Percentiles rank a stretch among this genome's conserved stretches.
Evolutionary conservation across 2,888 invertebrate species (phyloP).

Genomic region (Lumbricus terrestris): DNA sequence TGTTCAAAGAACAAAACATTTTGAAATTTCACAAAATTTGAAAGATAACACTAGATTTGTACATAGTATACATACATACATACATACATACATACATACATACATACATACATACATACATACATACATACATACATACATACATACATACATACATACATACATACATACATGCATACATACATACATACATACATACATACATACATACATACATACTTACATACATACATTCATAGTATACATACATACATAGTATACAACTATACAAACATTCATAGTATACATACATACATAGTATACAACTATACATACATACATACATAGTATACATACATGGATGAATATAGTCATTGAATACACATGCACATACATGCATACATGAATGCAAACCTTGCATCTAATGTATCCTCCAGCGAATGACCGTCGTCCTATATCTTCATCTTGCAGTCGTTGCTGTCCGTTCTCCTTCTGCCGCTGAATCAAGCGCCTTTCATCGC

Average conservation of each 20-base stretch:
- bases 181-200: slow-evolving; percentile 18
- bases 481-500: not conserved
- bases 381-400: not conserved
- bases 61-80: not conserved
- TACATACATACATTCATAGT: not conserved
- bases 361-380: not conserved
- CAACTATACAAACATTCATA: not conserved
- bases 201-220: slow-evolving; percentile 15
- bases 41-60: too few relatives aligned
- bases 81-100: not conserved
- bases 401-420: not conserved
- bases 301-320: slow-evolving; percentile 13
- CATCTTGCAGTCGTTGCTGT: not conserved
- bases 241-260: not conserved
- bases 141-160: slow-evolving; percentile 4
- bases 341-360: too few relatives aligned
- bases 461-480: not conserved
- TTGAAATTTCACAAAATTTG: too few relatives aligned
- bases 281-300: slow-evolving; percentile 19
- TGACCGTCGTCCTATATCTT: not conserved
- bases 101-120: slow-evolving; percentile 18
- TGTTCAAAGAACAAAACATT: too few relatives aligned
- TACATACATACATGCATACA: slow-evolving; percentile 22
- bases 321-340: slow-evolving; percentile 11
- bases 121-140: slow-evolving; percentile 14